Conservation (phyloP, 23 tunicate genomes). For the Ascidia mentula region DNA sequence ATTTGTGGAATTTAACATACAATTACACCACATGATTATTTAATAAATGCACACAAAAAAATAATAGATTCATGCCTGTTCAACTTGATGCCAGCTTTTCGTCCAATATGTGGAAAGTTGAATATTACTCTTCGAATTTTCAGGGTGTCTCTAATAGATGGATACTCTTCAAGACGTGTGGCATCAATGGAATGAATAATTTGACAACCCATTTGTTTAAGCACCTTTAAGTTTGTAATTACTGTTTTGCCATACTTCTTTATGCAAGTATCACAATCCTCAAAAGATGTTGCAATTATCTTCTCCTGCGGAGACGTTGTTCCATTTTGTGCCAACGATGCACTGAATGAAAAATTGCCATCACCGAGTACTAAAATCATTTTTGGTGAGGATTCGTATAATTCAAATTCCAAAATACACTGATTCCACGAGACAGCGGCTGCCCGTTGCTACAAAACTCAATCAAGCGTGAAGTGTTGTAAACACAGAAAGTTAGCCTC, state of each 20-base stretch:
- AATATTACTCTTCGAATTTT: conserved; percentile 31
- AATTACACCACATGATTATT: no score
- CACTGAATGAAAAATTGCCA: conserved; percentile 58
- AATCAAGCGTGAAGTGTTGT: neutral
- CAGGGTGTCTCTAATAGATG: neutral
- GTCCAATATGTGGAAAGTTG: conserved; percentile 66
- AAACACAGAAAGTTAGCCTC: neutral
- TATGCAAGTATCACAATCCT: conserved; percentile 14
- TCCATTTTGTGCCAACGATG: conserved; percentile 2
- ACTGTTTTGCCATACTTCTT: conserved; percentile 40
- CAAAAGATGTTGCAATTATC: conserved; percentile 26
- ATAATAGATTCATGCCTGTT: conserved; percentile 24
- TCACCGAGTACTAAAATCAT: conserved; percentile 51
- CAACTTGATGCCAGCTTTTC: conserved; percentile 47
- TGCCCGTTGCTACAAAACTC: no score
- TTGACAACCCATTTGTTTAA: neutral
- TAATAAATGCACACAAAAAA: neutral
- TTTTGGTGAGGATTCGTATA: no score
- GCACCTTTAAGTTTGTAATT: conserved; percentile 3
- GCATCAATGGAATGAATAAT: conserved; percentile 57
- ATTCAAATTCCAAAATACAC: no score
- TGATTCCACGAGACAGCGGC: no score
- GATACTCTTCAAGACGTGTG: neutral
- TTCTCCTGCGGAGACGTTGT: neutral
- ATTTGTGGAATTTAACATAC: no score